A percentile compares a stretch with the other conserved stretches of the same genome.
Evolutionary conservation across 2,113 vertebrate genomes (phyloP).

Genomic region (Nyctereutes procyonoides): DNA sequence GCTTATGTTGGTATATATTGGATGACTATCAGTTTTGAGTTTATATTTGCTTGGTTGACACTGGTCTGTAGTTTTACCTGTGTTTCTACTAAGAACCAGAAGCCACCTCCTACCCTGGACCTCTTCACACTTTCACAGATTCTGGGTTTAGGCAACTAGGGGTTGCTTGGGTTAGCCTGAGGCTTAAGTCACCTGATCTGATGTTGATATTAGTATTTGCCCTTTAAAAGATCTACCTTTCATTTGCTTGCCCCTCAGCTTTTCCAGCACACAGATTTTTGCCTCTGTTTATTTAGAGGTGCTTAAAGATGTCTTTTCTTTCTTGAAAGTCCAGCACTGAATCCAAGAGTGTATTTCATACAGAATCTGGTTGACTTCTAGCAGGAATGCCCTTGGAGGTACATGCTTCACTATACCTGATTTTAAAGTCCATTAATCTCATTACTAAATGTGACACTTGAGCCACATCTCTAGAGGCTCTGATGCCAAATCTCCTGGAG

Average conservation of each 20-base stretch:
- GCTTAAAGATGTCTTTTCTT: conserved; percentile 49
- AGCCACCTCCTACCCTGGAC: neutral
- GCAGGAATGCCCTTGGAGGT: neutral
- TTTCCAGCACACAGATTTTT: neutral
- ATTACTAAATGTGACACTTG: neutral
- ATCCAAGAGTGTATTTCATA: conserved; percentile 48
- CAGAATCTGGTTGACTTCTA: conserved; percentile 15
- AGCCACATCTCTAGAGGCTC: neutral
- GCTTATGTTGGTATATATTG: neutral
- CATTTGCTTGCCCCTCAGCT: conserved; percentile 5
- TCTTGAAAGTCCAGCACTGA: conserved; percentile 43
- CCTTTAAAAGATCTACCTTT: neutral
- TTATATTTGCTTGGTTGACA: neutral
- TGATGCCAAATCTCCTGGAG: neutral
- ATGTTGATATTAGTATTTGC: neutral
- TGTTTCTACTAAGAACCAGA: neutral
- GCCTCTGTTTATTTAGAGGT: conserved; percentile 50
- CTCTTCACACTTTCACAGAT: neutral
- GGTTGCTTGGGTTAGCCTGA: neutral
- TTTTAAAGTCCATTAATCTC: neutral
- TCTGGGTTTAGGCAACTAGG: neutral
- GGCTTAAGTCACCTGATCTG: neutral
- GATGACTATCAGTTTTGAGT: neutral
- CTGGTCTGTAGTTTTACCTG: neutral
- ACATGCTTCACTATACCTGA: neutral